These are phyloP conservation scores for Pecten maximus DNA, from an alignment of 2,888 invertebrate species.

Conservation along the genomic window DNA sequence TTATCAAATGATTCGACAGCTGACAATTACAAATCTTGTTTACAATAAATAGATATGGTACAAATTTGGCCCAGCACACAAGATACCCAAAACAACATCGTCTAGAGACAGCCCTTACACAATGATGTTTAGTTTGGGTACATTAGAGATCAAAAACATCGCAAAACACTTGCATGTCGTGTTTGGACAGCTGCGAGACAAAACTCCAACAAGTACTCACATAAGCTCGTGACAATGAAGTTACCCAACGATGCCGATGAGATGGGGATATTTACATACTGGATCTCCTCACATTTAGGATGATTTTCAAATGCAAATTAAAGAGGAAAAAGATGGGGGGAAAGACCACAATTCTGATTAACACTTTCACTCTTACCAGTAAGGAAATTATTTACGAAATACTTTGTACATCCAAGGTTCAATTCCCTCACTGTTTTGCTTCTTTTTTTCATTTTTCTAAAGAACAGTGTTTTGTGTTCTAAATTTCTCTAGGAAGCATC, in stretches of 20 bases:
- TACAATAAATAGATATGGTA: not conserved
- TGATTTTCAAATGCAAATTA: not conserved
- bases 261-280: not conserved
- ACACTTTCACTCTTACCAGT: conserved; percentile 2
- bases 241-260: not conserved
- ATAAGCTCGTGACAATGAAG: not conserved
- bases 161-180: conserved; percentile 6
- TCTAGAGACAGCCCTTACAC: not conserved
- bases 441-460: not conserved
- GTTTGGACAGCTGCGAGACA: not conserved
- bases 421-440: not conserved
- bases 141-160: not conserved
- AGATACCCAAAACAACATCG: not conserved
- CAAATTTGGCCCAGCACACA: not conserved
- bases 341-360: not conserved
- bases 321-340: not conserved
- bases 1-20: not conserved
- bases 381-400: conserved; percentile 9
- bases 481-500: not conserved
- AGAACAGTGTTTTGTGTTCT: not conserved
- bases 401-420: conserved; percentile 30
- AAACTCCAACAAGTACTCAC: not conserved
- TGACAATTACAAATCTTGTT: not conserved
- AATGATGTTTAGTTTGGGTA: not conserved
- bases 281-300: not conserved